Evolutionary conservation across 2,797 vertebrate genomes (phyloP).

Genomic region (Rallus crepitans): DNA sequence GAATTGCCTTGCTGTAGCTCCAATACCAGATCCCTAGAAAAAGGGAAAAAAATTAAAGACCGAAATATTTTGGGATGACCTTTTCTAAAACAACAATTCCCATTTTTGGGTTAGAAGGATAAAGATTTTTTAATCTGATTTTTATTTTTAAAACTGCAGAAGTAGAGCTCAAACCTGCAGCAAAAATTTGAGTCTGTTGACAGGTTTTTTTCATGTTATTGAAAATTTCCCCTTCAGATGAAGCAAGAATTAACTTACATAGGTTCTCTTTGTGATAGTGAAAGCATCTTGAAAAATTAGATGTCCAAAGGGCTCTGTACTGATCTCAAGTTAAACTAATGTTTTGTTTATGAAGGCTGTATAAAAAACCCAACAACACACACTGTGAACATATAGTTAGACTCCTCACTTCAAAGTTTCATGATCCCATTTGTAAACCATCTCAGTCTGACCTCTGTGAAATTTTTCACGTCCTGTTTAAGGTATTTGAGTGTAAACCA

Average conservation of each 20-base stretch:
- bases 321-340: background rate
- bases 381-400: background rate
- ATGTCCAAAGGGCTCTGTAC: background rate
- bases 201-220: background rate
- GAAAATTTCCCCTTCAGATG: background rate
- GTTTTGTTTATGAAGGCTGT: background rate
- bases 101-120: background rate
- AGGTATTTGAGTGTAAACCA: background rate
- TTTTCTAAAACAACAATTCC: background rate
- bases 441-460: background rate
- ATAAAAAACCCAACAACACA: background rate
- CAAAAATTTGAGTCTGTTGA: background rate
- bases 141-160: background rate
- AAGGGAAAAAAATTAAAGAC: fast-evolving
- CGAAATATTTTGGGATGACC: background rate
- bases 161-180: background rate
- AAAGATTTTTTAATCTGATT: background rate
- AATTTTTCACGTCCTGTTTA: background rate
- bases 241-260: background rate
- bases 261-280: background rate
- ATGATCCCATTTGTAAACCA: background rate
- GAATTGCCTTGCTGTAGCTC: background rate
- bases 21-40: background rate
- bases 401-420: background rate
- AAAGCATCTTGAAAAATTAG: background rate